phyloP scores from a whole-genome alignment of 2,888 invertebrate species.

The Drosophila nr. perissopoda region DNA sequence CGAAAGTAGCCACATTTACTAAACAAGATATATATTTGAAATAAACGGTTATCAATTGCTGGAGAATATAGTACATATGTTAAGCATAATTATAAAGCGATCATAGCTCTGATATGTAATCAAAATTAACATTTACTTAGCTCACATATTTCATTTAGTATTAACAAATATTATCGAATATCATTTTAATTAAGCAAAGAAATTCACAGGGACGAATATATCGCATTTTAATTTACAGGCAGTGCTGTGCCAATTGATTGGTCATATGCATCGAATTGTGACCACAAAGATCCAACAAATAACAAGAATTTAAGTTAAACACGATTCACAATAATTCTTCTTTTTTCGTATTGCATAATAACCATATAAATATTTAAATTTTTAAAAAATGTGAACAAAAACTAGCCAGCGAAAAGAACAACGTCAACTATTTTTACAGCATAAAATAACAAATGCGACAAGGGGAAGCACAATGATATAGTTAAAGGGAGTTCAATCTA shows the following conservation, averaged over 20 bases:
- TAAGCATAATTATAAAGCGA: neutral
- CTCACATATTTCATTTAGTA: neutral
- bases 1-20: neutral
- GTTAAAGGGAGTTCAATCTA: conserved; percentile 5
- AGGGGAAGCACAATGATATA: conserved; percentile 4
- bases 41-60: neutral
- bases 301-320: conserved; percentile 52
- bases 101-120: neutral
- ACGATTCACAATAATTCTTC: conserved; percentile 16
- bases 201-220: neutral
- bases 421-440: conserved; percentile 11
- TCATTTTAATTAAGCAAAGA: neutral
- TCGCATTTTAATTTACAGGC: neutral
- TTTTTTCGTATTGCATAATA: conserved; percentile 14
- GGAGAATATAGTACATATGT: neutral
- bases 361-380: conserved; percentile 50
- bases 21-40: neutral
- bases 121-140: neutral
- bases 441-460: conserved; percentile 3
- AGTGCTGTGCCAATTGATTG: conserved; percentile 7
- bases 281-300: conserved; percentile 48
- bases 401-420: conserved; percentile 22
- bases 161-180: neutral
- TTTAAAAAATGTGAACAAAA: conserved; percentile 14
- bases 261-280: conserved; percentile 20